Evolutionary conservation across 2,888 invertebrate genomes (phyloP).

Genomic region (Diarsia dahlii): DNA sequence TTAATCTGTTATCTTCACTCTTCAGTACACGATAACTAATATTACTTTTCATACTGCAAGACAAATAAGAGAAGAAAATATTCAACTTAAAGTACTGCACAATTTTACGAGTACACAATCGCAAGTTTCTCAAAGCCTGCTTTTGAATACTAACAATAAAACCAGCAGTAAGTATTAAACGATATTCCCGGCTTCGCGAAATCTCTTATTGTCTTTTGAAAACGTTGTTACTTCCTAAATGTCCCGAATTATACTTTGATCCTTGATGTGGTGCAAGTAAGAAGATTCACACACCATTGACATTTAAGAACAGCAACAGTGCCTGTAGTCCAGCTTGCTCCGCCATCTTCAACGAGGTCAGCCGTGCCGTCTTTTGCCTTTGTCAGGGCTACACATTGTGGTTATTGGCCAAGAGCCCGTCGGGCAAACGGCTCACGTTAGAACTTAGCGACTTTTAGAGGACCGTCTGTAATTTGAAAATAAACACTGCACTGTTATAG

Average conservation of each 20-base stretch:
- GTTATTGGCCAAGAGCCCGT: too few species aligned
- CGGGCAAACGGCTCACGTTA: too few species aligned
- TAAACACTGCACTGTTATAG: too few species aligned
- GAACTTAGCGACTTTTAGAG: too few species aligned
- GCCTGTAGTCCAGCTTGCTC: too few species aligned
- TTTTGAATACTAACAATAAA: conserved; percentile 71
- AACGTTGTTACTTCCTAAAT: conserved; percentile 76
- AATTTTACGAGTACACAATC: conserved; percentile 19
- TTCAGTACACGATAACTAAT: neutral
- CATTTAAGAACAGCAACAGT: too few species aligned
- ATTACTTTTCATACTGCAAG: neutral
- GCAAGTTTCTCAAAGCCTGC: conserved; percentile 51
- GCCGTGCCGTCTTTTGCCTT: too few species aligned
- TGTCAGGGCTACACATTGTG: too few species aligned
- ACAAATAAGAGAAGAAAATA: neutral
- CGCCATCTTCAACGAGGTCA: too few species aligned
- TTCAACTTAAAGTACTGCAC: neutral
- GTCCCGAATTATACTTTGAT: conserved; percentile 70
- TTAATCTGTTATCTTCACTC: too few species aligned
- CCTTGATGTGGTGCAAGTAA: conserved; percentile 65
- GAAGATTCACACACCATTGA: neutral
- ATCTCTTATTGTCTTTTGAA: conserved; percentile 79
- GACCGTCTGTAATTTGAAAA: too few species aligned
- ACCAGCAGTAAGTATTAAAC: conserved; percentile 73
- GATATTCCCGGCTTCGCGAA: conserved; percentile 74